phyloP scores from a whole-genome alignment of 2,113 vertebrate genomes.

The Pao palembangensis region DNA sequence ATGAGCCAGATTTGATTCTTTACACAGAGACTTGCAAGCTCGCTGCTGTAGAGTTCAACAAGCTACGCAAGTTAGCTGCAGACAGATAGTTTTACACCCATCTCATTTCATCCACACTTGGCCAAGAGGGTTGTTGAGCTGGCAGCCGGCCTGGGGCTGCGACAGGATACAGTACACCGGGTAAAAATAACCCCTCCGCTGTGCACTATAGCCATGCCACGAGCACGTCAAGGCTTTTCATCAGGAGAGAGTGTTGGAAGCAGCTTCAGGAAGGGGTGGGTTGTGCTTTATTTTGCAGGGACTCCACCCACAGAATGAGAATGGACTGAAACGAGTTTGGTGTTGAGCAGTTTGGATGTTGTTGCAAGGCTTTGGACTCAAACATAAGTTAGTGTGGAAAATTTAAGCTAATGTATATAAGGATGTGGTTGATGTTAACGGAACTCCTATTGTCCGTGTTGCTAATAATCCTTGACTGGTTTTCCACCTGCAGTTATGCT shows the following conservation, averaged over 20 bases:
- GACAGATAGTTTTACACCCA: constrained; percentile 43
- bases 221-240: constrained; percentile 38
- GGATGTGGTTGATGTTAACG: no score
- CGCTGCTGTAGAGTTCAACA: constrained; percentile 24
- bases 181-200: constrained; percentile 74
- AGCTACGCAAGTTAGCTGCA: constrained; percentile 7
- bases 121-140: constrained; percentile 35
- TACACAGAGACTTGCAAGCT: constrained; percentile 13
- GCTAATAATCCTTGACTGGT: no score
- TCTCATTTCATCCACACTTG: constrained; percentile 62
- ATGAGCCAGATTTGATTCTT: constrained; percentile 5
- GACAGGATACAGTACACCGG: constrained; percentile 70
- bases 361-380: not conserved
- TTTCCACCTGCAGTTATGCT: no score
- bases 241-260: constrained; percentile 30
- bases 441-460: no score
- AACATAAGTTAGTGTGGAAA: no score
- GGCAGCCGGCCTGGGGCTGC: constrained; percentile 49
- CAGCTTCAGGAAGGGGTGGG: constrained; percentile 38
- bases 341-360: not conserved
- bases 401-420: no score
- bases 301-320: constrained; percentile 51
- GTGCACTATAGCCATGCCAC: constrained; percentile 27
- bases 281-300: constrained; percentile 35
- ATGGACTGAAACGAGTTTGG: constrained; percentile 20